phyloP scores from a whole-genome alignment of 1,140 invertebrate genomes.

The Magallana gigas region DNA sequence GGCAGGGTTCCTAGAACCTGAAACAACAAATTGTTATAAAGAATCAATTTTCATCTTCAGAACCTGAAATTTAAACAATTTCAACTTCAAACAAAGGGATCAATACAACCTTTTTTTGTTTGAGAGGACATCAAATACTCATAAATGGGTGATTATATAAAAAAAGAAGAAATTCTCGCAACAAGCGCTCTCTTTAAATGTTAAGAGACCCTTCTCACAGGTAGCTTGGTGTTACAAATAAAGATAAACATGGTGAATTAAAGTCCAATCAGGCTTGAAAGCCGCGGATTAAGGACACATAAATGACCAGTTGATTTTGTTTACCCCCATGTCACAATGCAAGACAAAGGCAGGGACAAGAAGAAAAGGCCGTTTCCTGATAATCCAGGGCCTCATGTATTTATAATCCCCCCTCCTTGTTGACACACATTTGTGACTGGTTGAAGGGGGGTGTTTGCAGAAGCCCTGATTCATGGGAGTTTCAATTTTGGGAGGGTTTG shows the following conservation, averaged over 20 bases:
- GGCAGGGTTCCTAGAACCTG: background rate
- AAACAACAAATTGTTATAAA: constrained; percentile 29
- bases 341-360: background rate
- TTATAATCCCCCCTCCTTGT: background rate
- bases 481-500: background rate
- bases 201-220: background rate
- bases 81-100: constrained; percentile 9
- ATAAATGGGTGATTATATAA: constrained; percentile 22
- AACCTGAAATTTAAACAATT: background rate
- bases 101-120: background rate
- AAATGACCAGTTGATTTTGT: constrained; percentile 29
- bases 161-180: background rate
- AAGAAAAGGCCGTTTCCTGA: background rate
- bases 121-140: background rate
- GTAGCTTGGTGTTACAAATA: background rate
- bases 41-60: background rate
- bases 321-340: constrained; percentile 23
- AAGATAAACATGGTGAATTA: constrained; percentile 30
- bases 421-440: background rate
- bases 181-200: background rate
- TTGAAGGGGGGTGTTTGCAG: constrained; percentile 5
- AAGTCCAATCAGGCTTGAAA: constrained; percentile 20
- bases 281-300: constrained; percentile 3
- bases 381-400: background rate
- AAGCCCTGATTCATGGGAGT: background rate